phyloP scores from a whole-genome alignment of 2,113 vertebrate species.

The Hippopotamus amphibius region DNA sequence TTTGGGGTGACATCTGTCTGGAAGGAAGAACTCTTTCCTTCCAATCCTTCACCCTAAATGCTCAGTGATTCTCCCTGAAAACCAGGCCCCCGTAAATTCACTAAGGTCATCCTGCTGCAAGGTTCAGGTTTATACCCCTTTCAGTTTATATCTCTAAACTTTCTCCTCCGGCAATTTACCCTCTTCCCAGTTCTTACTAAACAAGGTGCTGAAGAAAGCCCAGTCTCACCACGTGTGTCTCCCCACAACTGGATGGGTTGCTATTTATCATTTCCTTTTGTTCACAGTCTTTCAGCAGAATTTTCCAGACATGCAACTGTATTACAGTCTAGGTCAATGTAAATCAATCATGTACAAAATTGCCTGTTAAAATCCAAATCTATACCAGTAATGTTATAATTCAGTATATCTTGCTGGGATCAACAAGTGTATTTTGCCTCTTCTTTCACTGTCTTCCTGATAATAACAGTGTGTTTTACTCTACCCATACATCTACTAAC shows the following conservation, averaged over 20 bases:
- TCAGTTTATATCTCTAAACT: background rate
- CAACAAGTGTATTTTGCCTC: background rate
- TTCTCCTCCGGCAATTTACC: background rate
- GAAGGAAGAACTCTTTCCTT: background rate
- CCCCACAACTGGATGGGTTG: background rate
- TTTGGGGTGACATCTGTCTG: background rate
- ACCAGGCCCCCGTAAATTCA: background rate
- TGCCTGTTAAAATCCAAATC: background rate
- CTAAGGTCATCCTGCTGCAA: fast-evolving
- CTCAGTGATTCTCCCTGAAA: background rate
- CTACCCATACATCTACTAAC: background rate
- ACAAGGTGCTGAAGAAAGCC: background rate
- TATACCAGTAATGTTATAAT: background rate
- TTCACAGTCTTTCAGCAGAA: background rate
- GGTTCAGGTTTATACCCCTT: background rate
- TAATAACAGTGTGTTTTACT: background rate
- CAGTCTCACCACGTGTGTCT: background rate
- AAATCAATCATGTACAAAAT: background rate
- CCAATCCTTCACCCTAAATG: background rate
- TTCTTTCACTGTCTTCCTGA: background rate
- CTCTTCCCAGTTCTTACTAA: background rate
- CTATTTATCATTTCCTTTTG: background rate
- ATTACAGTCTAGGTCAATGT: background rate
- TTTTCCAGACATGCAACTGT: background rate
- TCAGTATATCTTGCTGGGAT: background rate